Percentiles rank a stretch among this genome's conserved stretches.
Evolutionary conservation across 2,113 vertebrate genomes (phyloP).

Genomic region (Alectura lathami): DNA sequence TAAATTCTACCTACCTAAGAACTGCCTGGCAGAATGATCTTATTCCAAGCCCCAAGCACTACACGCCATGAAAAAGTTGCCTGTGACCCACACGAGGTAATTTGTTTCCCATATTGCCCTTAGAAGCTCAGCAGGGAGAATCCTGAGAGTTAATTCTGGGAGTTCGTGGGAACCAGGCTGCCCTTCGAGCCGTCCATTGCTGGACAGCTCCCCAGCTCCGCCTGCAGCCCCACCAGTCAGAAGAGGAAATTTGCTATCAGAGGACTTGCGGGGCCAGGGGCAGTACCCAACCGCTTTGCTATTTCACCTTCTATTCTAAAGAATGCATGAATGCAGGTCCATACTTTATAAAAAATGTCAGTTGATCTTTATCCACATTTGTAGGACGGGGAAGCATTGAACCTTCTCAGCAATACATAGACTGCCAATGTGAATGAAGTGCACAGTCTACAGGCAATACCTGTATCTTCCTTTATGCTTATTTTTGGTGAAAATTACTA

Average conservation of each 20-base stretch:
- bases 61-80: not conserved
- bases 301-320: not conserved
- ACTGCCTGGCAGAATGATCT: not conserved
- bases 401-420: not conserved
- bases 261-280: rapidly evolving
- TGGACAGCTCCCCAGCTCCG: constrained; percentile 24
- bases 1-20: not conserved
- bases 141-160: not conserved
- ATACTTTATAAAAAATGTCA: not conserved
- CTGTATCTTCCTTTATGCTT: not conserved
- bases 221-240: rapidly evolving
- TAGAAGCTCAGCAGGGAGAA: not conserved
- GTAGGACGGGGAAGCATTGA: not conserved
- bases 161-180: rapidly evolving
- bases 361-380: not conserved
- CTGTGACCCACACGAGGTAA: not conserved
- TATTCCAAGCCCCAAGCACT: not conserved
- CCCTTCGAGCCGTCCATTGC: rapidly evolving
- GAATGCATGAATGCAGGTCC: not conserved
- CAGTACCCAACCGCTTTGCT: rapidly evolving
- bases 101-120: not conserved
- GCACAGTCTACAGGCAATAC: not conserved
- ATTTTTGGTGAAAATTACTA: not conserved
- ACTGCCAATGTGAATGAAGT: not conserved
- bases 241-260: not conserved